Percentiles rank a stretch among this genome's conserved stretches.
Evolutionary conservation across 2,888 invertebrate genomes (phyloP).

Genomic region (Parelbella ahira): DNA sequence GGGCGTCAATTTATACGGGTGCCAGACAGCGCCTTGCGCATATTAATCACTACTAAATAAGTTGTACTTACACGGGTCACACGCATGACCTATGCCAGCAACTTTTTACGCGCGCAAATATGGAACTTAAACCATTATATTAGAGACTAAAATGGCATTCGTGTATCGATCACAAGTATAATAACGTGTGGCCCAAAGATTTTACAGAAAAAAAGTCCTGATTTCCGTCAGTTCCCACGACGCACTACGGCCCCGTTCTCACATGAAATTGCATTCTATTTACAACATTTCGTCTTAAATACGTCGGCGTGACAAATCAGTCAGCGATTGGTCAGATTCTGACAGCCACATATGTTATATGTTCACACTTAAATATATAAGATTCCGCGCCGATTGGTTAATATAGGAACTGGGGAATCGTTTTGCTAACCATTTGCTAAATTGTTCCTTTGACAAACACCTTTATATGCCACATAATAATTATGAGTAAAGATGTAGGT

Average conservation of each 20-base stretch:
- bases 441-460: conserved; percentile 1
- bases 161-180: conserved; percentile 5
- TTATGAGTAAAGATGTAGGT: too few relatives aligned
- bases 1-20: conserved; percentile 11
- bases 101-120: conserved; percentile 16
- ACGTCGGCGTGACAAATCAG: conserved; percentile 61
- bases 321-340: conserved; percentile 55
- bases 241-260: conserved; percentile 62
- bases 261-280: conserved; percentile 57
- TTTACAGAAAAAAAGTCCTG: conserved; percentile 52
- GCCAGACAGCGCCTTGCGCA: conserved; percentile 5
- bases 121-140: conserved; percentile 17
- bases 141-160: conserved; percentile 21
- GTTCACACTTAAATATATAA: conserved; percentile 50
- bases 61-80: conserved; percentile 24
- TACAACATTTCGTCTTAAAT: conserved; percentile 53
- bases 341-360: conserved; percentile 43
- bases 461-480: too few relatives aligned
- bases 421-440: conserved; percentile 41
- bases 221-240: conserved; percentile 67
- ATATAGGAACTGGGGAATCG: conserved; percentile 46
- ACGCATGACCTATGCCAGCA: conserved; percentile 16
- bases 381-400: conserved; percentile 55
- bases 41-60: conserved; percentile 22
- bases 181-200: conserved; percentile 18